These are phyloP conservation scores for Labia minor DNA, from an alignment of 2,888 invertebrate genomes.

Conservation along the genomic window DNA sequence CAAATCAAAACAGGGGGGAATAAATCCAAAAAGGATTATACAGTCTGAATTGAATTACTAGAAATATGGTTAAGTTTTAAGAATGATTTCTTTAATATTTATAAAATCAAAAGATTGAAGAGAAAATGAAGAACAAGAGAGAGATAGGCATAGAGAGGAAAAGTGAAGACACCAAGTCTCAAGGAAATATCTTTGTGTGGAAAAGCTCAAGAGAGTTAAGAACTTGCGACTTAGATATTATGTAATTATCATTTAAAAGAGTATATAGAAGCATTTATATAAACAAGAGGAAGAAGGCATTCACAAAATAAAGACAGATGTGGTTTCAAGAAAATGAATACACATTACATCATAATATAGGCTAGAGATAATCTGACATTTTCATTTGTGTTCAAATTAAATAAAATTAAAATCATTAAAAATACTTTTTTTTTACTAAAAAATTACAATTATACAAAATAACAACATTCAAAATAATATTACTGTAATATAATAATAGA, in stretches of 20 bases:
- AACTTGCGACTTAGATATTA: neutral
- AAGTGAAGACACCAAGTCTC: neutral
- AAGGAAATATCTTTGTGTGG: neutral
- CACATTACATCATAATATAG: no score
- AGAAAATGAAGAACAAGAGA: neutral
- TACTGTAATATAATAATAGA: no score
- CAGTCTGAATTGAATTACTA: neutral
- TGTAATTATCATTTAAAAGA: slow-evolving; percentile 2
- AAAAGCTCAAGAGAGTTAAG: neutral
- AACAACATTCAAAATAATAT: no score
- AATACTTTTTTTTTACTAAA: no score
- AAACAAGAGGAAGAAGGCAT: neutral
- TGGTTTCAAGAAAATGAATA: neutral
- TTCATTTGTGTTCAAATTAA: no score
- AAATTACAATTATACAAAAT: no score
- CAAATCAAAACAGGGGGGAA: neutral
- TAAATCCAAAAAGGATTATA: neutral
- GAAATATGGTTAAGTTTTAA: neutral
- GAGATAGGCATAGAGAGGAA: no score
- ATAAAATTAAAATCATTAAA: no score
- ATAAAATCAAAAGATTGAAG: neutral
- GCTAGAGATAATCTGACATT: no score
- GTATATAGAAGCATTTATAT: neutral
- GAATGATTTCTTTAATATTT: neutral
- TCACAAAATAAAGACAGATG: neutral